These are phyloP conservation scores for Drosophila conformis DNA, from an alignment of 2,888 invertebrate species.

Conservation along the genomic window DNA sequence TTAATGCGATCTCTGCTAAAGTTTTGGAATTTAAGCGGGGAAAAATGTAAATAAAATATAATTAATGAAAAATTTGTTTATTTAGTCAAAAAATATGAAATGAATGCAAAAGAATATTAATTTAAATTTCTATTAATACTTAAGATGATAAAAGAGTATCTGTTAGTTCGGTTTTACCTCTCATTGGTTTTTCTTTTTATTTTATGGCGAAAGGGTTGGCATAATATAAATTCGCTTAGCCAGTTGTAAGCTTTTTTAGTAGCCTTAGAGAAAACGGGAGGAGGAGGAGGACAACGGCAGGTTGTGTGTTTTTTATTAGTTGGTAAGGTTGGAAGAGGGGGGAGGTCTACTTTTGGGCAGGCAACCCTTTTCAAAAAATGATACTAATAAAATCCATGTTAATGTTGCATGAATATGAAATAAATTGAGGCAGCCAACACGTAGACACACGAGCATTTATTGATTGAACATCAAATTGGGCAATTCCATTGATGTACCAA, in stretches of 20 bases:
- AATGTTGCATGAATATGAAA: slow-evolving; percentile 80
- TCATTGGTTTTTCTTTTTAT: slow-evolving; percentile 24
- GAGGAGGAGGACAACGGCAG: neutral
- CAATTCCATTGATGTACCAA: slow-evolving; percentile 69
- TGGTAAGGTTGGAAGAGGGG: slow-evolving; percentile 17
- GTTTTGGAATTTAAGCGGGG: neutral
- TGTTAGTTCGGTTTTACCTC: neutral
- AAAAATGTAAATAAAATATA: too few species aligned
- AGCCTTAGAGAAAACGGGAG: slow-evolving; percentile 20
- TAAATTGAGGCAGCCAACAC: slow-evolving; percentile 78
- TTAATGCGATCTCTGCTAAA: neutral
- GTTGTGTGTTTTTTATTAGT: slow-evolving; percentile 57
- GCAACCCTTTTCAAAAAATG: slow-evolving; percentile 80
- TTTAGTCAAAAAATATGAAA: neutral
- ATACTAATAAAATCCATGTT: slow-evolving; percentile 81
- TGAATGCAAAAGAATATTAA: neutral
- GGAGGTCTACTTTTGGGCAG: neutral
- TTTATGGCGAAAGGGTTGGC: slow-evolving; percentile 49
- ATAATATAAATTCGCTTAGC: slow-evolving; percentile 66
- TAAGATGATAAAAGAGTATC: slow-evolving; percentile 21
- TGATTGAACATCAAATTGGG: slow-evolving; percentile 80
- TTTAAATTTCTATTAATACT: neutral
- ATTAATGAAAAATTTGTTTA: too few species aligned
- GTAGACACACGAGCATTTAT: slow-evolving; percentile 64
- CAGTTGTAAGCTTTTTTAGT: slow-evolving; percentile 60